Evolutionary conservation across 2,888 invertebrate species (phyloP), one percentile per base, ranked within the genome.

Genomic region (Diploptera punctata): DNA sequence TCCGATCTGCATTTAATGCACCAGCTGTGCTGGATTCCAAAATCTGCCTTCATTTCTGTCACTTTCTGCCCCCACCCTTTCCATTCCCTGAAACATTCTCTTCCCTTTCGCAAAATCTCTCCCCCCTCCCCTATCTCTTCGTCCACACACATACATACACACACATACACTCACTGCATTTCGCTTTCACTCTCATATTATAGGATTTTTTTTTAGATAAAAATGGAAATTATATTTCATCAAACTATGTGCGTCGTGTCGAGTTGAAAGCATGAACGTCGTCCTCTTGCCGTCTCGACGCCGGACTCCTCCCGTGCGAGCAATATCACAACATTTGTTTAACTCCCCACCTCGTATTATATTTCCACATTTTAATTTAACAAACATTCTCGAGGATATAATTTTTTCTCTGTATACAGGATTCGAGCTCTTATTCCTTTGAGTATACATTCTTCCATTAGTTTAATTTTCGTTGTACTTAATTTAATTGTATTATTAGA

Each of bases 181-280:
- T 65, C 44, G 65, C 65, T 65, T 65, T 65, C 26, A 65, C 65
- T 65, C 44, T 47, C 65, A 65, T 65, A 65, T 65, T 65, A 65
- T 65, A 65, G 65, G 65, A 65, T 65, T 65, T 65, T 49, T n/a
- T n/a, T 65, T 47, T 47, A 65, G 65, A 65, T 65, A 65, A 65
- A 65, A 65, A 65, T 65, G 65, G 65, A 65, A 65, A 65, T 65
- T 65, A 65, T 65, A 65, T 65, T 65, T 65, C 47, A 65, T 65
- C 44, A 44, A 65, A 65, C 44, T 65, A 44, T 47, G 65, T 47
- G 47, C 26, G 33, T 47, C 26, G 47, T 65, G 65, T 65, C 38
- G 57, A n/a, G n/a, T n/a, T n/a, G n/a, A n/a, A n/a, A n/a, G n/a
- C n/a, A n/a, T n/a, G n/a, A n/a, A n/a, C n/a, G n/a, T n/a, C n/a